These are phyloP conservation scores for Acleris cristana DNA, from an alignment of 2,888 invertebrate genomes.

Conservation along the genomic window DNA sequence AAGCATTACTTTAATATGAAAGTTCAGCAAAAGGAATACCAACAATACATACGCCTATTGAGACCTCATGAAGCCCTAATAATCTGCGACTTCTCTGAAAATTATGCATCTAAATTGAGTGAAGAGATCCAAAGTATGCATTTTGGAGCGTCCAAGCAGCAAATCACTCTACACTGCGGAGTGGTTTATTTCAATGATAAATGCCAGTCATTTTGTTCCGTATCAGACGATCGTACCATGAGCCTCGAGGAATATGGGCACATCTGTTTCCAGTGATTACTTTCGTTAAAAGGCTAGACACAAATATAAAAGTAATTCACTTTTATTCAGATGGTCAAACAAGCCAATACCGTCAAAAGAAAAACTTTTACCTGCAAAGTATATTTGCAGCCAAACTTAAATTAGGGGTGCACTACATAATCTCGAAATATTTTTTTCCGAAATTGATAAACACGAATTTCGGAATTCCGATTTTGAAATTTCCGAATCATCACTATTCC, in stretches of 20 bases:
- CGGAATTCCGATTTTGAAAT: too few species aligned
- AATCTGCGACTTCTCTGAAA: conserved; percentile 45
- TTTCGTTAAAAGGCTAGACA: conserved; percentile 34
- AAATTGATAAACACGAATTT: too few species aligned
- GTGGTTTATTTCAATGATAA: conserved; percentile 38
- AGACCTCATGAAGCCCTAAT: too few species aligned
- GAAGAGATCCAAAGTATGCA: conserved; percentile 44
- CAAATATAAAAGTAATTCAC: conserved; percentile 41
- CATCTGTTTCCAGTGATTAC: conserved; percentile 43
- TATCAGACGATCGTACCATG: too few species aligned
- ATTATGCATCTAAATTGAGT: conserved; percentile 41
- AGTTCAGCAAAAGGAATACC: too few species aligned
- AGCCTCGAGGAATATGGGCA: too few species aligned
- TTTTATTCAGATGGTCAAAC: conserved; percentile 46
- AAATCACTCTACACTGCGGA: conserved; percentile 43
- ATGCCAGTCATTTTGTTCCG: conserved; percentile 18
- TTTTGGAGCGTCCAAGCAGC: conserved; percentile 43
- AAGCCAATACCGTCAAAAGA: conserved; percentile 45
- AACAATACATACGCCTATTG: too few species aligned
- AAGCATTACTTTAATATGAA: too few species aligned
- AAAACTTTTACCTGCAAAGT: conserved; percentile 39
- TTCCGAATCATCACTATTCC: too few species aligned
- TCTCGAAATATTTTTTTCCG: too few species aligned
- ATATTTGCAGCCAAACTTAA: conserved; percentile 27
- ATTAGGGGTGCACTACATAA: too few species aligned